These are phyloP conservation scores for Cichlasoma orientale DNA, from an alignment of 2,797 vertebrate genomes.

Conservation along the genomic window DNA sequence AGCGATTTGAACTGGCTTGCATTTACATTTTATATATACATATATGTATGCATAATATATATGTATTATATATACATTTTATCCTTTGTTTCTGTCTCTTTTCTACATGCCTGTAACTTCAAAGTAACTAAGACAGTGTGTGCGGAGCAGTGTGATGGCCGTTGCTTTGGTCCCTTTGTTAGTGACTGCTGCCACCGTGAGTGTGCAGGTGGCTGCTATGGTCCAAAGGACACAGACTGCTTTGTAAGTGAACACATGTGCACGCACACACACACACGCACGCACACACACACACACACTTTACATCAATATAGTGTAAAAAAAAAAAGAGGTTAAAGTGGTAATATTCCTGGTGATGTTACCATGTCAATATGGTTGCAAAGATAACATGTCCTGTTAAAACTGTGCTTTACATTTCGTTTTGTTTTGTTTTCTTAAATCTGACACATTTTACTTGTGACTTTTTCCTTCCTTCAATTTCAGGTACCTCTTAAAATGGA, in stretches of 20 bases:
- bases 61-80: background rate
- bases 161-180: slow-evolving; percentile 95
- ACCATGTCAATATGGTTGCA: background rate
- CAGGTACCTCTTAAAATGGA: background rate
- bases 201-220: slow-evolving; percentile 95
- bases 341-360: background rate
- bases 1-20: background rate
- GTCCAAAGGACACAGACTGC: slow-evolving; percentile 97
- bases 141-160: slow-evolving; percentile 95
- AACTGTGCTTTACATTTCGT: background rate
- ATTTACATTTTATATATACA: background rate
- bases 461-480: slow-evolving; percentile 11
- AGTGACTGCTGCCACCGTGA: slow-evolving; percentile 98
- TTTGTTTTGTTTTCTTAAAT: background rate
- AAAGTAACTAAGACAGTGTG: slow-evolving; percentile 97
- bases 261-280: background rate
- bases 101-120: slow-evolving; percentile 26
- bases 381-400: background rate
- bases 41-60: background rate
- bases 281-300: background rate
- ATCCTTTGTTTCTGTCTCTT: background rate
- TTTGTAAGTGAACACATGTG: slow-evolving; percentile 84
- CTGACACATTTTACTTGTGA: background rate
- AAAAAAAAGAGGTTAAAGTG: background rate
- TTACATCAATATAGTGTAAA: background rate